Conservation (phyloP, 2,888 invertebrate genomes). For the Himalopsyche anomala region DNA sequence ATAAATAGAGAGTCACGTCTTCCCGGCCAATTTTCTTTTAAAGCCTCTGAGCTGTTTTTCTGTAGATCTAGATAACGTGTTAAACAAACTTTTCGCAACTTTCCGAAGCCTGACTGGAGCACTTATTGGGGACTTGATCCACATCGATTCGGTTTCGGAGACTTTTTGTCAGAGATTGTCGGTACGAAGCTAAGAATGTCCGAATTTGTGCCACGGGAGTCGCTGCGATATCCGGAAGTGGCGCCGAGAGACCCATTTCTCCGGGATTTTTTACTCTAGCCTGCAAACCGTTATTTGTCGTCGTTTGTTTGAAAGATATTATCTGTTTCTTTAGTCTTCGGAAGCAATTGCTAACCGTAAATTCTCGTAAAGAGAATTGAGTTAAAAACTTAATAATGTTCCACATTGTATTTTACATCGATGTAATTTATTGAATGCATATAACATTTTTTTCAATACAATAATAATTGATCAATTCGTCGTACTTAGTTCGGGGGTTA, state of each 20-base stretch:
- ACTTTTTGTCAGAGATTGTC: not conserved
- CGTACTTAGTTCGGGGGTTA: no score
- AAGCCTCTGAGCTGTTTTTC: conserved; percentile 15
- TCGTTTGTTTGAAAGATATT: conserved; percentile 34
- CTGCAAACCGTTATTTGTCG: conserved; percentile 14
- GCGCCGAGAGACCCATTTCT: conserved; percentile 18
- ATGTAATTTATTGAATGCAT: no score
- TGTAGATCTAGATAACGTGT: not conserved
- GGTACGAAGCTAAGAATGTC: conserved; percentile 18
- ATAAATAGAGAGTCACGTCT: no score
- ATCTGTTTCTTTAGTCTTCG: not conserved
- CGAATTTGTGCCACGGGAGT: conserved; percentile 29
- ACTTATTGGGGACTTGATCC: conserved; percentile 26
- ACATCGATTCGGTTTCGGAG: not conserved
- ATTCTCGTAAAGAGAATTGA: not conserved
- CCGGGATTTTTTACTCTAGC: not conserved
- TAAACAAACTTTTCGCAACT: not conserved
- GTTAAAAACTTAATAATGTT: not conserved
- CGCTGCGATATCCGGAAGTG: not conserved
- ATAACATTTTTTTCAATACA: no score
- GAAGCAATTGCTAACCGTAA: not conserved
- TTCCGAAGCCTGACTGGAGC: not conserved
- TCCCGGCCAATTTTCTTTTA: not conserved
- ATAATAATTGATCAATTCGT: no score
- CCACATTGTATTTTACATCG: not conserved